Evolutionary conservation across 1,140 invertebrate species (phyloP).

Genomic region (Pseudomyrmex sp.): DNA sequence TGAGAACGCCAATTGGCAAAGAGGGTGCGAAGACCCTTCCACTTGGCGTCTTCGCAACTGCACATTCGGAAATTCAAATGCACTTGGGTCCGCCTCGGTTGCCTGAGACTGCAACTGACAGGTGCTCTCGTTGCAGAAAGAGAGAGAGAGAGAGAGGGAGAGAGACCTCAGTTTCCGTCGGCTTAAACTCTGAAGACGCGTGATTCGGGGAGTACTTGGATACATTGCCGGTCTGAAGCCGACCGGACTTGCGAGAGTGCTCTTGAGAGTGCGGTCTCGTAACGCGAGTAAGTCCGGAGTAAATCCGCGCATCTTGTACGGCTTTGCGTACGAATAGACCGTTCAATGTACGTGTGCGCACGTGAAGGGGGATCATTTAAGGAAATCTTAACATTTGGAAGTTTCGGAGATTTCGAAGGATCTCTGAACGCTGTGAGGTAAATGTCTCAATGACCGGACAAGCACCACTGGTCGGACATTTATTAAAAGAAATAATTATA

Average conservation of each 20-base stretch:
- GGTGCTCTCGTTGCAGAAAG: conserved; percentile 40
- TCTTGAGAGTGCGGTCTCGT: conserved; percentile 37
- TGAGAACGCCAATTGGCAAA: conserved; percentile 59
- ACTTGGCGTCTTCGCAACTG: conserved; percentile 6
- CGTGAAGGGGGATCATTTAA: background rate
- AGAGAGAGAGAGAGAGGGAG: too few relatives aligned
- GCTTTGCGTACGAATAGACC: conserved; percentile 47
- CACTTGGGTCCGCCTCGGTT: conserved; percentile 4
- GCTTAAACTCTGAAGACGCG: conserved; percentile 50
- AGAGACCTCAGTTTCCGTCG: conserved; percentile 22
- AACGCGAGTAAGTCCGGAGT: conserved; percentile 51
- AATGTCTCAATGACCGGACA: too few relatives aligned
- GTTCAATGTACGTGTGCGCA: background rate
- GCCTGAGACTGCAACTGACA: conserved; percentile 37
- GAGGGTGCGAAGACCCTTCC: background rate
- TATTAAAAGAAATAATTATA: too few relatives aligned
- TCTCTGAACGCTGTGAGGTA: too few relatives aligned
- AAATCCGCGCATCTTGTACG: conserved; percentile 41
- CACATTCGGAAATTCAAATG: conserved; percentile 25
- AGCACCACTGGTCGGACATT: too few relatives aligned
- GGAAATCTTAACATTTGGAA: conserved; percentile 9
- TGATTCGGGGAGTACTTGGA: conserved; percentile 25
- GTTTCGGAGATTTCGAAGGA: background rate
- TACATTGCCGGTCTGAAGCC: conserved; percentile 12
- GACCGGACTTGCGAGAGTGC: conserved; percentile 19